Base-by-base conservation (phyloP, 53 echinoderm and acorn worm genomes). In the Temnopleurus reevesii region DNA sequence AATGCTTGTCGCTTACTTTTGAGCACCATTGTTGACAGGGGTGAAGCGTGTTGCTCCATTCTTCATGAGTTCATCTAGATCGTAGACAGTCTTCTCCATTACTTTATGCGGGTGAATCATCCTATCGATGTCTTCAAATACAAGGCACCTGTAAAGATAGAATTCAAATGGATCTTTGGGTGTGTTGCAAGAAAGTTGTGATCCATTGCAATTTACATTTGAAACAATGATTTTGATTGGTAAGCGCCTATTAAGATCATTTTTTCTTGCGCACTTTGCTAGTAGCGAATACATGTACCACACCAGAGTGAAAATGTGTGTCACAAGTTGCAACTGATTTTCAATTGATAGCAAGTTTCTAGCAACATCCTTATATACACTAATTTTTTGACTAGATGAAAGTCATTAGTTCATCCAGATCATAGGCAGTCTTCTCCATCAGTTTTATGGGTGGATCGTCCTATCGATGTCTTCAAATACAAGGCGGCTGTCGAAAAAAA, bases 401-500 rank as follows among this genome's bases (percentile, higher is more conserved):
- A n/a, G n/a, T n/a, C 24, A 92, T 91, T 17, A 91, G 88, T 17
- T 76, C 49, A 76, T 96, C 96, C 60, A 96, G 45, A 76, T 95
- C 93, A 89, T 85, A 96, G 47, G 95, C 95, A 3, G 93, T 90
- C 86, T 76, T 90, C 28, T 95, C 95, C 23, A 94, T 89, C 15
- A 97, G 89, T 34, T 90, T 91, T 95, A 89, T 7, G 91, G 89
- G 44, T 95, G 93, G 26, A 97, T 92, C 19, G 91, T 90, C 30
- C 97, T 82, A 56, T 95, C 97, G 19, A 97, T 97, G 79, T 97
- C 97, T 27, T 95, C 91, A 89, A 97, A 95, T 59, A 94, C 90
- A 91, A 97, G 82, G 24, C 87, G 90, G 51, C 97, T 97, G 87
- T 18, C n/a, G 59, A 64, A 34, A 71, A 10, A 19, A 17, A 71